A percentile compares a stretch with the other conserved stretches of the same genome.
phyloP scores from a whole-genome alignment of 2,888 invertebrate species.

The Lucinisca nassula region DNA sequence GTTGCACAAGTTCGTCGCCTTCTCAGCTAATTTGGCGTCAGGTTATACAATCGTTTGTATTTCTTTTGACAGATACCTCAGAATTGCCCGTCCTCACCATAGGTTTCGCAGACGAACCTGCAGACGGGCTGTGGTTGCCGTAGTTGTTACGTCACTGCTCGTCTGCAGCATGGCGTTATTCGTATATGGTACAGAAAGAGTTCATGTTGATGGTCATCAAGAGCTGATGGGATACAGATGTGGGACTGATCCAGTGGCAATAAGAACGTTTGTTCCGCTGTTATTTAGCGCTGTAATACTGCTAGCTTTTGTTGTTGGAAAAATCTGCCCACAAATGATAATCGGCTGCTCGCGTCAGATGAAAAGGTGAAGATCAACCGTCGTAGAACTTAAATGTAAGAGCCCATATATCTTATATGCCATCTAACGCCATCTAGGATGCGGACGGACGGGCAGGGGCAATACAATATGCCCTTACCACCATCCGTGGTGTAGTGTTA shows the following conservation, averaged over 20 bases:
- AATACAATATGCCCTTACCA: too few relatives aligned
- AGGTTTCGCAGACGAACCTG: constrained; percentile 54
- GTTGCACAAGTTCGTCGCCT: constrained; percentile 45
- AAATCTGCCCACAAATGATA: neutral
- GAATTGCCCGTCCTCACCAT: constrained; percentile 58
- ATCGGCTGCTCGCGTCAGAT: too few relatives aligned
- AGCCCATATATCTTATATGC: too few relatives aligned
- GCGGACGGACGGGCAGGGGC: too few relatives aligned
- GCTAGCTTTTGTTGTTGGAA: constrained; percentile 52
- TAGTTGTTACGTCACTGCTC: constrained; percentile 18
- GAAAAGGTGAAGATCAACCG: too few relatives aligned
- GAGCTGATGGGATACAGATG: constrained; percentile 38
- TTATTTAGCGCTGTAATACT: constrained; percentile 54
- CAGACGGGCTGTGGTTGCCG: constrained; percentile 35
- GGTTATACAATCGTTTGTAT: constrained; percentile 67
- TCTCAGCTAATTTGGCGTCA: constrained; percentile 59
- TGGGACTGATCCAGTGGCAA: constrained; percentile 38
- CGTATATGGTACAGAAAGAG: constrained; percentile 50
- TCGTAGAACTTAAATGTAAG: too few relatives aligned
- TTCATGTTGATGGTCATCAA: constrained; percentile 23
- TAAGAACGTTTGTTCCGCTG: constrained; percentile 45
- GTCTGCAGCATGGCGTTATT: constrained; percentile 44
- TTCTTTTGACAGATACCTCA: constrained; percentile 66
- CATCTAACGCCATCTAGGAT: too few relatives aligned
- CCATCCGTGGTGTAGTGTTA: too few relatives aligned